These are phyloP conservation scores for Heliconius ethilla DNA, from an alignment of 2,888 invertebrate species.

Conservation along the genomic window DNA sequence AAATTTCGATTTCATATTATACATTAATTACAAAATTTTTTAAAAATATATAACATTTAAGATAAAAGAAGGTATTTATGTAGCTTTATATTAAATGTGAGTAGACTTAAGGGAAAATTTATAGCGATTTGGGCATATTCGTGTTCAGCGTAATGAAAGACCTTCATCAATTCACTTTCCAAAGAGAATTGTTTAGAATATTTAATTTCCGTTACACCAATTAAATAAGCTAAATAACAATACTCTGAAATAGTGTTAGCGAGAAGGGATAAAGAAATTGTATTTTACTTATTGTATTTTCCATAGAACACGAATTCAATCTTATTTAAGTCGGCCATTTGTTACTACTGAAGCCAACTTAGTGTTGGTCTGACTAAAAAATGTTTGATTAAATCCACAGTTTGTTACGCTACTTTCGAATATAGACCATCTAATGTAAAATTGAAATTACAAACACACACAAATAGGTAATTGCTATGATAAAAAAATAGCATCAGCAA, in stretches of 20 bases:
- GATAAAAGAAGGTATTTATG: not conserved
- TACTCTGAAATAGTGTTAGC: not conserved
- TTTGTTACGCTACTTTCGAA: not conserved
- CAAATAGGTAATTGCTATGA: no score
- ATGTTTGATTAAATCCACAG: constrained; percentile 1
- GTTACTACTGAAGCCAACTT: not conserved
- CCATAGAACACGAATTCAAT: not conserved
- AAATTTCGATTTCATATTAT: not conserved
- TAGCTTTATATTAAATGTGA: constrained; percentile 6
- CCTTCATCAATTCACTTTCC: constrained; percentile 16
- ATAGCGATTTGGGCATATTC: constrained; percentile 25
- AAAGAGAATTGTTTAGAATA: constrained; percentile 18
- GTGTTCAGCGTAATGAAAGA: constrained; percentile 26
- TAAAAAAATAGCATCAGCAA: no score
- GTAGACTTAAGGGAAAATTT: constrained; percentile 21
- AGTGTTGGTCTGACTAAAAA: not conserved
- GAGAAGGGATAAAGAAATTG: not conserved
- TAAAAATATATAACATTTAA: not conserved
- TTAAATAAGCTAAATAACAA: constrained; percentile 7
- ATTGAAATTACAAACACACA: no score
- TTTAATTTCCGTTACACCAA: constrained; percentile 23
- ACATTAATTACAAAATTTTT: not conserved
- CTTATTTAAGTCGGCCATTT: not conserved
- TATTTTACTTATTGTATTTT: constrained; percentile 1
- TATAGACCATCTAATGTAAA: no score